Percentiles rank a stretch among this genome's conserved stretches.
phyloP scores from a whole-genome alignment of 2,888 invertebrate species.

The Harpalus rubripes region DNA sequence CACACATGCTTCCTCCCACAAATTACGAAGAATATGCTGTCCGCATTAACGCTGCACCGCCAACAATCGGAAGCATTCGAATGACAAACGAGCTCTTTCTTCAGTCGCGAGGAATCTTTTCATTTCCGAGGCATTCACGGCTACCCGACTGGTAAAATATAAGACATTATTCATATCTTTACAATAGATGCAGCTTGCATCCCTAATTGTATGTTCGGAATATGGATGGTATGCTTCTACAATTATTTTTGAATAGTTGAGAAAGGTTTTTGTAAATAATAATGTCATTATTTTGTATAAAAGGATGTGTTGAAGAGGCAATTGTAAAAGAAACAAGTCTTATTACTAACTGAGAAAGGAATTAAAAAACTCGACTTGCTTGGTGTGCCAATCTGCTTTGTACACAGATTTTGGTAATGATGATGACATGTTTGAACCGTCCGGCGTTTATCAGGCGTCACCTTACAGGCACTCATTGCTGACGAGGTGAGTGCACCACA shows the following conservation, averaged over 20 bases:
- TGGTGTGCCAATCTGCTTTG: too few species aligned
- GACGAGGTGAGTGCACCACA: too few species aligned
- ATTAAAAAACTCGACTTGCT: too few species aligned
- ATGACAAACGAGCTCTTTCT: slow-evolving; percentile 1
- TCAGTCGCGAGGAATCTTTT: slow-evolving; percentile 40
- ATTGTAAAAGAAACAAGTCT: not conserved
- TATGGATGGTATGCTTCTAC: not conserved
- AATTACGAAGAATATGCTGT: slow-evolving; percentile 1
- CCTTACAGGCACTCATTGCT: too few species aligned
- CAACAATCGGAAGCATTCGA: slow-evolving; percentile 1
- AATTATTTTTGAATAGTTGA: not conserved
- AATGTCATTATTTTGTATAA: not conserved
- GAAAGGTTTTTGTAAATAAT: not conserved
- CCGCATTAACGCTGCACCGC: not conserved
- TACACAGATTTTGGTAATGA: too few species aligned
- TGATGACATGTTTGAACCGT: too few species aligned
- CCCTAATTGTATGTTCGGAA: not conserved
- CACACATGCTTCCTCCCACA: not conserved
- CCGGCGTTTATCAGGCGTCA: too few species aligned
- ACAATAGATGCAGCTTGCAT: not conserved
- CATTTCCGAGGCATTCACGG: slow-evolving; percentile 52
- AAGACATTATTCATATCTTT: slow-evolving; percentile 3
- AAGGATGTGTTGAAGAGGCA: not conserved
- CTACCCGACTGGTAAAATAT: slow-evolving; percentile 55
- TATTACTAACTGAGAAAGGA: not conserved